Percentiles rank a stretch among this genome's conserved stretches.
Evolutionary conservation across 2,113 vertebrate genomes (phyloP).

Genomic region (Ramphastos sulfuratus): DNA sequence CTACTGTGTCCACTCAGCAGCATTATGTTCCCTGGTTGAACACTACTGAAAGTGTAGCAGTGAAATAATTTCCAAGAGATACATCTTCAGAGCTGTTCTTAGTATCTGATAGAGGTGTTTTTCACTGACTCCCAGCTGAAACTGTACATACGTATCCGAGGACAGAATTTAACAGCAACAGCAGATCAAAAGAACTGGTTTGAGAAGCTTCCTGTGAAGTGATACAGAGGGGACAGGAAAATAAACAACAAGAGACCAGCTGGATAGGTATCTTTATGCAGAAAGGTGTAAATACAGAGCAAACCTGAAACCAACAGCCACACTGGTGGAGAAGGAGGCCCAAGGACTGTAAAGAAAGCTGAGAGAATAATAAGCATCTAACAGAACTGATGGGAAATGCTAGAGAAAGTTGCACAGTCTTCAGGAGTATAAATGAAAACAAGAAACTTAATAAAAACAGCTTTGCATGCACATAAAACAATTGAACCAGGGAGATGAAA

Average conservation of each 20-base stretch:
- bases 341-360: neutral
- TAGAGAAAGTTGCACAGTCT: neutral
- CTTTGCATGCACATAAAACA: neutral
- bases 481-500: neutral
- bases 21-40: neutral
- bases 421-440: neutral
- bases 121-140: neutral
- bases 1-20: neutral
- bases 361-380: neutral
- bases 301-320: neutral
- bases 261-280: neutral
- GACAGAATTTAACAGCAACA: neutral
- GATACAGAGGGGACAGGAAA: neutral
- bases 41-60: neutral
- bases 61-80: neutral
- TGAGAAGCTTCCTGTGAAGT: neutral
- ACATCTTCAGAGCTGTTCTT: neutral
- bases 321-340: neutral
- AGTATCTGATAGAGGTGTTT: neutral
- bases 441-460: neutral
- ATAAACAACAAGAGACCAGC: neutral
- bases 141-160: accelerated
- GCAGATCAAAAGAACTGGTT: neutral
- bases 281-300: neutral
- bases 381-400: neutral